These are phyloP conservation scores for Ammodytes marinus DNA, from an alignment of 2,113 vertebrate species.

Conservation along the genomic window DNA sequence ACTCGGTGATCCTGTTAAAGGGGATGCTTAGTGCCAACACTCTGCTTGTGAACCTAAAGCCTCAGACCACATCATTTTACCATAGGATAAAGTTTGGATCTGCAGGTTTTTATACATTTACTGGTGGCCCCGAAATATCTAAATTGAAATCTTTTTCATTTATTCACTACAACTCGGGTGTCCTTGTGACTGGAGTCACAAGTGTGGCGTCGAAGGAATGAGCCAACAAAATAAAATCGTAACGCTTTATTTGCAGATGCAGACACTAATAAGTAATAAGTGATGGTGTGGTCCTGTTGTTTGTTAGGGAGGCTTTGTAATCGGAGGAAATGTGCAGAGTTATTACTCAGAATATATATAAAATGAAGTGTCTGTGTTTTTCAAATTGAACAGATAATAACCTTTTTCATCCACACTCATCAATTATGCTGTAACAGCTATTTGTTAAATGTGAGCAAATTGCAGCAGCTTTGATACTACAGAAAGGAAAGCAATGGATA, in stretches of 20 bases:
- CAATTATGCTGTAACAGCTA: too few species aligned
- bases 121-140: neutral
- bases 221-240: neutral
- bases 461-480: too few species aligned
- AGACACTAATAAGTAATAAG: neutral
- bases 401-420: neutral
- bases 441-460: too few species aligned
- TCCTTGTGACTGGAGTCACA: neutral
- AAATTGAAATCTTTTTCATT: neutral
- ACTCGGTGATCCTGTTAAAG: too few species aligned
- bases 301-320: neutral
- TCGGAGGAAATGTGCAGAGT: neutral
- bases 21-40: too few species aligned
- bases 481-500: too few species aligned
- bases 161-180: neutral
- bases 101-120: neutral
- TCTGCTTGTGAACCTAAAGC: too few species aligned
- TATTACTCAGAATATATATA: too few species aligned
- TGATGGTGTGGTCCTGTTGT: neutral
- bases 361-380: neutral
- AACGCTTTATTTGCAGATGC: neutral
- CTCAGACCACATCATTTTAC: too few species aligned
- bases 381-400: neutral
- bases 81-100: too few species aligned
- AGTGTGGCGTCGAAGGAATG: neutral